Percentiles rank a stretch among this genome's conserved stretches.
Evolutionary conservation across 2,113 vertebrate species (phyloP).

Genomic region (Megaleporinus macrocephalus): DNA sequence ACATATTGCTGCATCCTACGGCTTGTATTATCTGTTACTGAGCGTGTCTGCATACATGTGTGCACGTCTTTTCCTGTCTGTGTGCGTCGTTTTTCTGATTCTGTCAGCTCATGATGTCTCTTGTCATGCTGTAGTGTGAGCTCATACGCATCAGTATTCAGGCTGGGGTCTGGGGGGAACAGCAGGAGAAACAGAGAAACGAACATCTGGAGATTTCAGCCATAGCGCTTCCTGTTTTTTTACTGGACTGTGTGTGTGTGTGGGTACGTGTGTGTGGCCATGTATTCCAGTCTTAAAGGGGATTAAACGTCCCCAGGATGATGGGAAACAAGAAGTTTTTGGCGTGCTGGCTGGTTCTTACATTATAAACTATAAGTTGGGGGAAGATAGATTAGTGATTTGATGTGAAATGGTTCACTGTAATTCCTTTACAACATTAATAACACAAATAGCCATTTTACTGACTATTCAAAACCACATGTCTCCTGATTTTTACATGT

Average conservation of each 20-base stretch:
- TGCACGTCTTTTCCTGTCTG: background rate
- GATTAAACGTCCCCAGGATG: background rate
- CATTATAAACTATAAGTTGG: too few species aligned
- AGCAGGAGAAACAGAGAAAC: background rate
- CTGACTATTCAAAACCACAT: too few species aligned
- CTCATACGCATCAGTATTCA: background rate
- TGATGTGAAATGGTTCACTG: too few species aligned
- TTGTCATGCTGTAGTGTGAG: background rate
- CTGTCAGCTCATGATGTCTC: background rate
- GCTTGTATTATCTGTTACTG: background rate
- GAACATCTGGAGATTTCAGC: background rate
- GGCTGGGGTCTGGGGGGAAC: background rate
- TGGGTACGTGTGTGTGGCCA: background rate
- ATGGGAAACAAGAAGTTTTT: background rate
- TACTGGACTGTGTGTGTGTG: background rate
- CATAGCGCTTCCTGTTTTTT: constrained; percentile 35
- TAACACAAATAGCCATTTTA: too few species aligned
- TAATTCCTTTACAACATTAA: too few species aligned
- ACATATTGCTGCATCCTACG: background rate
- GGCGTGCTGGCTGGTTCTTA: background rate
- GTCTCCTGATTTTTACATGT: too few species aligned
- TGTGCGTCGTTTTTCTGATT: background rate
- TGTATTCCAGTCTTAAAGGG: background rate
- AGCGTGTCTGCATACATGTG: background rate
- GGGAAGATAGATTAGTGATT: too few species aligned